Evolutionary conservation across 2,797 vertebrate species (phyloP), one percentile per base, ranked within the genome.

Genomic region (Garrulus glandarius): DNA sequence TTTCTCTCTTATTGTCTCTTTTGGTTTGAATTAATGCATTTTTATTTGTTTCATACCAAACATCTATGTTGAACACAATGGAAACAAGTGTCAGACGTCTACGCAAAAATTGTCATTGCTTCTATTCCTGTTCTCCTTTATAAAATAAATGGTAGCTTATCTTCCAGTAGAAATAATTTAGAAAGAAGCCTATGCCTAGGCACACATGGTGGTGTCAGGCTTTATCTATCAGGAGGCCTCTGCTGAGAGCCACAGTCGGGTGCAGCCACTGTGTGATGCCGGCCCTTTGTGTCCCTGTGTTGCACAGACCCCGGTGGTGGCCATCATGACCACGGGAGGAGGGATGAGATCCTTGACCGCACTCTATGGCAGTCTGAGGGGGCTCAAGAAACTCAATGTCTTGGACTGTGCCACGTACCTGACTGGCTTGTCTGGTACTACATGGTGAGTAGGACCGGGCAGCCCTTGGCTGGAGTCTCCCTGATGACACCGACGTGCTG

Each of bases 301-400:
- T 86, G 53, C 37, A 5, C 93, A 99, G 99, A 96, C 98, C 15
- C 98, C 98, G 0, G 96, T 97, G 29, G 96, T 99, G 84, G 98
- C 99, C 37, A 79, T 99, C 91, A 98, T 99, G 98, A 98, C 98
- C 52, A 99, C 98, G 0, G 99, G 99, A 17, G 99, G 99, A 24
- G 98, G 99, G 60, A 92, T 98, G 50, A 97, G 99, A 82, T 99
- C 99, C 36, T 98, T 99, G 98, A 98, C 98, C 0, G 95, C 98
- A 4, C 92, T 98, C 61, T 98, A 98, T 4, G 98, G 99, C 72
- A 98, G 98, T 84, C 92, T 99, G 85, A 97, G 55, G 56, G 98
- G 97, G 1, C 98, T 99, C 80, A 98, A 98, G 97, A 97, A 98
- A 30, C 95, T 98, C 59, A 88, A 90, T 50, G 34, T 99, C 82